These are phyloP conservation scores for Phalacrocorax carbo DNA, from an alignment of 2,113 vertebrate species.

Conservation along the genomic window DNA sequence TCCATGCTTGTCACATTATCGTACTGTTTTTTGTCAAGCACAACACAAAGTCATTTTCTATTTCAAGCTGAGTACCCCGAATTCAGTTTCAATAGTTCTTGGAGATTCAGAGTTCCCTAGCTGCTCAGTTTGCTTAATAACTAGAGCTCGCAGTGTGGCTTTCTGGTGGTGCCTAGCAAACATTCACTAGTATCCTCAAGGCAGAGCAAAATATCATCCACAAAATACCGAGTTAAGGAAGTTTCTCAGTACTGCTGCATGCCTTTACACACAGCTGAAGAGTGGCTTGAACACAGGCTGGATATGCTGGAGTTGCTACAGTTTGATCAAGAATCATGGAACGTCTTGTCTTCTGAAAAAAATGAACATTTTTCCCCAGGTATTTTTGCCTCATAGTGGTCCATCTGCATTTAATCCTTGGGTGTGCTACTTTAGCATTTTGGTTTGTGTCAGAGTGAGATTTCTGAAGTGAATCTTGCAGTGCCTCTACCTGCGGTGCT, in stretches of 20 bases:
- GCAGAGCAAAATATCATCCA: background rate
- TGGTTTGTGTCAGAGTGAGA: background rate
- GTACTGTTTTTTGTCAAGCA: background rate
- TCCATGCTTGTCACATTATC: background rate
- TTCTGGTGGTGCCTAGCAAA: background rate
- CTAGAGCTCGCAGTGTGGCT: background rate
- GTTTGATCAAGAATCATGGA: background rate
- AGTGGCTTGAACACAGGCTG: background rate
- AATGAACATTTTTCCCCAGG: background rate
- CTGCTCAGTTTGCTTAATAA: background rate
- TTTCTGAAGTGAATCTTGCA: background rate
- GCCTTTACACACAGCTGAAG: background rate
- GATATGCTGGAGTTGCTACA: background rate
- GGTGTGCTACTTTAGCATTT: background rate
- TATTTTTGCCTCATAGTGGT: background rate
- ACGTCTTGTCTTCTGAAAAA: background rate
- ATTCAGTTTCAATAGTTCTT: background rate
- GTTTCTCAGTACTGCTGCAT: background rate
- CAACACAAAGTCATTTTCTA: background rate
- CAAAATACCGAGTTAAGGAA: background rate
- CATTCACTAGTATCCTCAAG: background rate
- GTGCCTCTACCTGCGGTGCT: background rate
- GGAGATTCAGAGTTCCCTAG: background rate
- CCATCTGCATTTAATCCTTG: background rate
- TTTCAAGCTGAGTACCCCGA: background rate